Percentiles rank a stretch among this genome's conserved stretches.
Conservation (phyloP, 2,113 vertebrate genomes). For the Menidia beryllina region DNA sequence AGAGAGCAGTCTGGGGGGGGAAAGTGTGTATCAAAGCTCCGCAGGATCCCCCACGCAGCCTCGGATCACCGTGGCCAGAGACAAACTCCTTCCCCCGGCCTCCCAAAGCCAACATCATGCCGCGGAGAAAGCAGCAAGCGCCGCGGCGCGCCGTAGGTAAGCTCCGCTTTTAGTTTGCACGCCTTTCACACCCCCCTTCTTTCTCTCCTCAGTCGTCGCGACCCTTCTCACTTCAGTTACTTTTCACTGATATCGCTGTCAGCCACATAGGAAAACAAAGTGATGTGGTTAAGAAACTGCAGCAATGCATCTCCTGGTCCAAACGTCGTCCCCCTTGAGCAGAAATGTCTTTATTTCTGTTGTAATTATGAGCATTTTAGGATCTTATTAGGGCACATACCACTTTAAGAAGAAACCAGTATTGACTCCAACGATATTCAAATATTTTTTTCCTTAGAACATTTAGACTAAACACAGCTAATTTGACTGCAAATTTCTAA, state of each 20-base stretch:
- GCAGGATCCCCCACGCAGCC: slow-evolving; percentile 83
- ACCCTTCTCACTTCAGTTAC: slow-evolving; percentile 28
- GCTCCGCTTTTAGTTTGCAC: slow-evolving; percentile 58
- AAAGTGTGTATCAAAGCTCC: slow-evolving; percentile 82
- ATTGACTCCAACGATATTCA: neutral
- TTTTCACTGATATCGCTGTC: slow-evolving; percentile 52
- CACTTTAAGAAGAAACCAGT: neutral
- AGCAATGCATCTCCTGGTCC: slow-evolving; percentile 11
- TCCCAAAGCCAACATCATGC: slow-evolving; percentile 89
- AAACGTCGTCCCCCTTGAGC: neutral
- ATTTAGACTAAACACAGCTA: neutral
- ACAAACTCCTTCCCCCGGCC: slow-evolving; percentile 81
- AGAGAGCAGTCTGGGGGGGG: slow-evolving; percentile 78
- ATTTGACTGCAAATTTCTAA: neutral
- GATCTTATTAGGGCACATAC: neutral
- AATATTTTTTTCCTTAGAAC: neutral
- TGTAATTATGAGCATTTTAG: neutral
- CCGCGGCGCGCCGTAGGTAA: slow-evolving; percentile 98
- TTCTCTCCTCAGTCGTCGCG: slow-evolving; percentile 8
- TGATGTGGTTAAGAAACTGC: neutral
- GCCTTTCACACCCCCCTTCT: neutral
- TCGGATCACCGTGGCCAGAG: slow-evolving; percentile 85
- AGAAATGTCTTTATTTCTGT: neutral
- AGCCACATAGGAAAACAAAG: neutral
- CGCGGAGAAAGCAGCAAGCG: slow-evolving; percentile 99